Conservation (phyloP, 2,797 vertebrate genomes). For the Bufotes viridis region DNA sequence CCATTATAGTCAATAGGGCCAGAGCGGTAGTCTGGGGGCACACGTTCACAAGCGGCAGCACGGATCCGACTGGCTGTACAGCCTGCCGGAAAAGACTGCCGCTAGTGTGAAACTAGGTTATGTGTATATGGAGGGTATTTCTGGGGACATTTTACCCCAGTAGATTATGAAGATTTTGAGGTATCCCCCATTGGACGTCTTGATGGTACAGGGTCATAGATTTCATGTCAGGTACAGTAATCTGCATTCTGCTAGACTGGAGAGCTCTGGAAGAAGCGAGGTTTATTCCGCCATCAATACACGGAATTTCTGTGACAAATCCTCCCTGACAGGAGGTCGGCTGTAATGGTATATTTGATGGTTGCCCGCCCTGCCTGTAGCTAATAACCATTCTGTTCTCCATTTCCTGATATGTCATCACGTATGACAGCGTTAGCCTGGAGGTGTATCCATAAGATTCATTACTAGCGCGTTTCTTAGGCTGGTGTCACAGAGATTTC, state of each 20-base stretch:
- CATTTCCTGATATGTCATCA: constrained; percentile 30
- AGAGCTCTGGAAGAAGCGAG: background rate
- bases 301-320: background rate
- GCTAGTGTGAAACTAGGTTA: too few species aligned
- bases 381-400: constrained; percentile 2
- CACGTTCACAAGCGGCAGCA: too few species aligned
- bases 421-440: constrained; percentile 27
- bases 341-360: background rate
- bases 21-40: too few species aligned
- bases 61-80: too few species aligned
- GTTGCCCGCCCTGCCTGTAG: constrained; percentile 9
- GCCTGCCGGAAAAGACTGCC: too few species aligned
- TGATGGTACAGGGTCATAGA: background rate
- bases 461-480: constrained; percentile 3
- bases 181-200: background rate
- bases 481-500: constrained; percentile 22
- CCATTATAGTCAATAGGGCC: too few species aligned
- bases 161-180: too few species aligned
- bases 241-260: background rate
- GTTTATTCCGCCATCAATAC: background rate
- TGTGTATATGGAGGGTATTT: too few species aligned
- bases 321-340: background rate
- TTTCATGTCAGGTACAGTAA: background rate
- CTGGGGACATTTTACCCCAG: too few species aligned
- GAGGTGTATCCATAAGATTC: constrained; percentile 29